Evolutionary conservation across 2,888 invertebrate genomes (phyloP).

Genomic region (Pharmacophagus antenor): DNA sequence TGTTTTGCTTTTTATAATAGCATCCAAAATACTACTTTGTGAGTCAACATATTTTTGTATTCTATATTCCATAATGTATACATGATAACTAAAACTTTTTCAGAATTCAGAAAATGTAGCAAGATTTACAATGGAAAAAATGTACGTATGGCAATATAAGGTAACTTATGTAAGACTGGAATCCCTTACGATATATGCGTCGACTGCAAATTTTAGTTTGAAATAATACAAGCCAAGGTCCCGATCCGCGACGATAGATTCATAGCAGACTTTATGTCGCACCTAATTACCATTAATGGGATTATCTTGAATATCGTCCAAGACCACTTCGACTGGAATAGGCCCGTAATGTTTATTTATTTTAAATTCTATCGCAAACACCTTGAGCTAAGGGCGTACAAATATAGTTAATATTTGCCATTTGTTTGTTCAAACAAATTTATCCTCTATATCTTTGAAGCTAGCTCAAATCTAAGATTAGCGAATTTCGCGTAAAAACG

Average conservation of each 20-base stretch:
- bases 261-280: slow-evolving; percentile 9
- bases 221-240: slow-evolving; percentile 6
- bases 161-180: too few relatives aligned
- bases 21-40: too few relatives aligned
- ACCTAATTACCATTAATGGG: slow-evolving; percentile 17
- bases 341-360: slow-evolving; percentile 13
- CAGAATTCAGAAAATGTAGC: too few relatives aligned
- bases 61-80: too few relatives aligned
- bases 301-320: slow-evolving; percentile 27
- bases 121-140: too few relatives aligned
- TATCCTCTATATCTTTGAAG: background rate
- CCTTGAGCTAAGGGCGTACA: slow-evolving; percentile 5
- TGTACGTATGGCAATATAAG: too few relatives aligned
- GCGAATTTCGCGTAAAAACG: background rate
- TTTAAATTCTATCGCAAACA: slow-evolving; percentile 19
- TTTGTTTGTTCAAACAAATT: background rate
- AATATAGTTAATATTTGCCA: background rate
- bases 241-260: slow-evolving; percentile 3
- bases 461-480: background rate
- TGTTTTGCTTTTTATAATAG: too few relatives aligned
- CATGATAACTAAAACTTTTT: too few relatives aligned
- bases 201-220: background rate
- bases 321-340: slow-evolving; percentile 3
- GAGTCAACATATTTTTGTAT: too few relatives aligned
- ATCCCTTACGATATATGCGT: background rate